These are phyloP conservation scores for Apantesis nais DNA, from an alignment of 2,888 invertebrate genomes.

Conservation along the genomic window DNA sequence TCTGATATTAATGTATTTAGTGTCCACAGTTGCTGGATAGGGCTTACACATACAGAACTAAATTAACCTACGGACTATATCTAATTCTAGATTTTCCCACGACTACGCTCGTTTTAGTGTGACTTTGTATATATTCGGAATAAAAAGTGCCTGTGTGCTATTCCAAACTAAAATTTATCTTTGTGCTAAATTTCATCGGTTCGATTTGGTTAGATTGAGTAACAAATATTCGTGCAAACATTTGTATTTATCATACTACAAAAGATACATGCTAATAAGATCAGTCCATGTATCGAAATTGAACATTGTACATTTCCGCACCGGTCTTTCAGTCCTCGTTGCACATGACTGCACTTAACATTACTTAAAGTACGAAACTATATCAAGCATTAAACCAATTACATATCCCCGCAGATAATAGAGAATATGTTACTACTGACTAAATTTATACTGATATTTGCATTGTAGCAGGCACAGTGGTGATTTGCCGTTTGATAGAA, in stretches of 20 bases:
- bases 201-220: no score
- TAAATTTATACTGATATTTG: constrained; percentile 14
- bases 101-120: neutral
- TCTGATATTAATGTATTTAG: neutral
- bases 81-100: neutral
- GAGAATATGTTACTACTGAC: constrained; percentile 18
- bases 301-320: neutral
- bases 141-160: neutral
- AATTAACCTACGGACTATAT: neutral
- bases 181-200: neutral
- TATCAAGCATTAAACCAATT: constrained; percentile 19
- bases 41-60: neutral
- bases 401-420: constrained; percentile 18
- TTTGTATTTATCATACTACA: neutral
- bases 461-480: constrained; percentile 38
- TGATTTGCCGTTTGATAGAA: constrained; percentile 39
- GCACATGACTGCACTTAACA: constrained; percentile 22
- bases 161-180: neutral
- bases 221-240: neutral
- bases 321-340: constrained; percentile 1
- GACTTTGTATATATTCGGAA: neutral
- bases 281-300: neutral
- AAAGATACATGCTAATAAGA: neutral
- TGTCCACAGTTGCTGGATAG: neutral
- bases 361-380: constrained; percentile 13